These are phyloP conservation scores for Cydia amplana DNA, from an alignment of 1,140 invertebrate species.

Conservation along the genomic window DNA sequence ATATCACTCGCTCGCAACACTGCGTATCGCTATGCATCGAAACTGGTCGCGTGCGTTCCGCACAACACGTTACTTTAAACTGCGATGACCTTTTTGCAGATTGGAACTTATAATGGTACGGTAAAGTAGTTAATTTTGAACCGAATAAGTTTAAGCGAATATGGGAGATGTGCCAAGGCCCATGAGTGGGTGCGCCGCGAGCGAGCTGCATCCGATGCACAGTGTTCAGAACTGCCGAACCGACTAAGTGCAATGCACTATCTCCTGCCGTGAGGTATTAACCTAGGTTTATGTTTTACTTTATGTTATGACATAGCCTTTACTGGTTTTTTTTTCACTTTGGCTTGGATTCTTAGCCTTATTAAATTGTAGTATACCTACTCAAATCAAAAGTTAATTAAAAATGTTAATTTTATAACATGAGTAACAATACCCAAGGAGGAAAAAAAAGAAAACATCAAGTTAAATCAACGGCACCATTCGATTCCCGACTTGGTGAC, in stretches of 20 bases:
- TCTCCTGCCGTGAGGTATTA: neutral
- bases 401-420: no score
- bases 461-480: no score
- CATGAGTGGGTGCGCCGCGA: constrained; percentile 5
- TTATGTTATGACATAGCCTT: neutral
- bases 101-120: constrained; percentile 32
- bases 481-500: no score
- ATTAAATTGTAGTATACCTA: no score
- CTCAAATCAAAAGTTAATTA: no score
- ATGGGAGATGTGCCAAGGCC: constrained; percentile 31
- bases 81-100: constrained; percentile 31
- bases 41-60: constrained; percentile 29
- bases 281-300: neutral
- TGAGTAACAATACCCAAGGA: no score
- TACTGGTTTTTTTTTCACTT: neutral
- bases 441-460: no score
- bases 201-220: constrained; percentile 3
- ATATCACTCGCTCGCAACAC: neutral
- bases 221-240: neutral
- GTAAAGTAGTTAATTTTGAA: constrained; percentile 24
- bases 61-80: constrained; percentile 28
- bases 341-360: no score
- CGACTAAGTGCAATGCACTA: constrained; percentile 1
- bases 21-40: constrained; percentile 15
- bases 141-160: constrained; percentile 24